Percentiles rank a stretch among this genome's conserved stretches.
These are phyloP conservation scores for Pediacus dermestoides DNA, from an alignment of 2,888 invertebrate genomes.

Conservation along the genomic window DNA sequence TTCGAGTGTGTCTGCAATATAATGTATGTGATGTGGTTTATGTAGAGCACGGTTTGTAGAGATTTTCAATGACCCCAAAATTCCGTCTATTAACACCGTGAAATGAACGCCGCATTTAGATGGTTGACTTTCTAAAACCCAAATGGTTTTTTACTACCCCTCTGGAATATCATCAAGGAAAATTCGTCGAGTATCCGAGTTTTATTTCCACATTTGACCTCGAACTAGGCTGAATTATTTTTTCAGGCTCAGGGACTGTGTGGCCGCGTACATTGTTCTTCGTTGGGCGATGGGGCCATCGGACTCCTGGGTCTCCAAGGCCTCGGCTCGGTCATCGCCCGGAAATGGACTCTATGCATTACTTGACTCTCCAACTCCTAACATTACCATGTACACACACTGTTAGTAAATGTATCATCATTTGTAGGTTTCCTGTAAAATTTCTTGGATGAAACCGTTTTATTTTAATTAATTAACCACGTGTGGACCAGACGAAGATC, in stretches of 20 bases:
- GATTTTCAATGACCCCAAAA: constrained; percentile 44
- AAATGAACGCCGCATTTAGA: constrained; percentile 30
- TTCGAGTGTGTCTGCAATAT: constrained; percentile 11
- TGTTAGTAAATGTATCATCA: too few species aligned
- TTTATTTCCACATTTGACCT: constrained; percentile 11
- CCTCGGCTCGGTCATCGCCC: constrained; percentile 33
- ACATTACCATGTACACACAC: too few species aligned
- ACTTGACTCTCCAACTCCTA: constrained; percentile 7
- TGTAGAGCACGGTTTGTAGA: constrained; percentile 41
- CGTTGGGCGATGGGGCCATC: constrained; percentile 28
- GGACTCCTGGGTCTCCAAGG: constrained; percentile 37
- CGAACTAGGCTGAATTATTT: constrained; percentile 16
- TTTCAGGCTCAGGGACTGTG: constrained; percentile 10
- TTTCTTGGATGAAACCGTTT: too few species aligned
- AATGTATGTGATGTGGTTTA: constrained; percentile 18
- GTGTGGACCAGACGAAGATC: too few species aligned
- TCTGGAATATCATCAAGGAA: neutral
- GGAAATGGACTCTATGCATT: constrained; percentile 31
- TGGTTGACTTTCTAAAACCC: constrained; percentile 22
- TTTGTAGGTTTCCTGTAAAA: too few species aligned
- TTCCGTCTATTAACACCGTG: constrained; percentile 35
- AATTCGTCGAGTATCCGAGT: constrained; percentile 1
- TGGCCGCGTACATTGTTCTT: constrained; percentile 28
- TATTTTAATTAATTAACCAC: too few species aligned
- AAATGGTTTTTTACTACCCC: neutral